These are phyloP conservation scores for Aphelocoma coerulescens DNA, from an alignment of 2,113 vertebrate genomes.

Conservation along the genomic window DNA sequence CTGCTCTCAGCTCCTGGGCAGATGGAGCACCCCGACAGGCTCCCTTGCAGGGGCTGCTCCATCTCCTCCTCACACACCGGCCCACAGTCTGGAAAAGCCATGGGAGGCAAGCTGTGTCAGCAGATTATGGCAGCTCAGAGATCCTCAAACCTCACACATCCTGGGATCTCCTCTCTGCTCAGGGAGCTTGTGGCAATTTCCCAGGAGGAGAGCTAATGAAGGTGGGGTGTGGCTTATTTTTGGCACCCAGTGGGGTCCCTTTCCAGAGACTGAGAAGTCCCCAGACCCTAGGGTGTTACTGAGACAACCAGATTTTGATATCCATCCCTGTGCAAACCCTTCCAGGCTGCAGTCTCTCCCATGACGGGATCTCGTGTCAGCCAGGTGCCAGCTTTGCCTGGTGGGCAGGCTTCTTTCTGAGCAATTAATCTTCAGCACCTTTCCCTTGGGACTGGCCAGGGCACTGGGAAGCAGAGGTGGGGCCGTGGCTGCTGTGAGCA, in stretches of 20 bases:
- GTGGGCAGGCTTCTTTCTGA: not conserved
- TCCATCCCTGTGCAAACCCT: not conserved
- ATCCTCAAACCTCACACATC: not conserved
- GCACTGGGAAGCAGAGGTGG: not conserved
- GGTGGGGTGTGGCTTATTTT: not conserved
- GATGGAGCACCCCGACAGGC: not conserved
- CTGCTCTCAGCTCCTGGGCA: accelerated
- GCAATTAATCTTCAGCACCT: not conserved
- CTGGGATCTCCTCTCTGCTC: not conserved
- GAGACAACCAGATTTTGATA: not conserved
- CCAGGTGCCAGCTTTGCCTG: not conserved
- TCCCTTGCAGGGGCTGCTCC: not conserved
- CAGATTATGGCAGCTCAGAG: not conserved
- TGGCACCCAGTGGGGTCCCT: not conserved
- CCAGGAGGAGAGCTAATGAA: not conserved
- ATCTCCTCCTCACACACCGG: not conserved
- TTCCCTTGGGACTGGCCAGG: not conserved
- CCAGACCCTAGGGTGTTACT: not conserved
- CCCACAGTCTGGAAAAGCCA: not conserved
- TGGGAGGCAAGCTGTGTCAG: not conserved
- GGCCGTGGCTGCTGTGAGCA: not conserved
- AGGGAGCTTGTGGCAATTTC: not conserved
- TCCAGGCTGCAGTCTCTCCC: not conserved
- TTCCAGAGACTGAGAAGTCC: not conserved
- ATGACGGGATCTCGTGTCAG: not conserved